Conservation (phyloP, 2,888 invertebrate genomes). For the Sesamia inferens region DNA sequence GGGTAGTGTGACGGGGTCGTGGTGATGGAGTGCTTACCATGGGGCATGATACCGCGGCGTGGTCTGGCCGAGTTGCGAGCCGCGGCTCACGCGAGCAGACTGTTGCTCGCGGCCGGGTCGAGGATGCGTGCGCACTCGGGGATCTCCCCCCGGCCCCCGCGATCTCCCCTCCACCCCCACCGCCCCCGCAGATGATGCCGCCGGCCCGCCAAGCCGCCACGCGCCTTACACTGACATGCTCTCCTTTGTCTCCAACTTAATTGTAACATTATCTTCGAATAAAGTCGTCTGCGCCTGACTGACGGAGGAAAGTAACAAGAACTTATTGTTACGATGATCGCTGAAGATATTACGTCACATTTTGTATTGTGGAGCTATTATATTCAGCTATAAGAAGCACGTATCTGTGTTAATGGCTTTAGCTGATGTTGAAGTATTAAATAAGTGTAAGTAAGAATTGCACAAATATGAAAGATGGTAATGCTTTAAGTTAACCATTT, state of each 20-base stretch:
- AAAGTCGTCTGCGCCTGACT: conserved; percentile 62
- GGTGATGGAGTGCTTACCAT: conserved; percentile 83
- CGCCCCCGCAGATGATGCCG: conserved; percentile 68
- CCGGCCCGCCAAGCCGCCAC: conserved; percentile 69
- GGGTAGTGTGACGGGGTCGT: conserved; percentile 63
- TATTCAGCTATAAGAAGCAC: conserved; percentile 4
- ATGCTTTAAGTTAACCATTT: background rate
- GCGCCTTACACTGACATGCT: conserved; percentile 73
- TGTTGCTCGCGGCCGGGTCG: conserved; percentile 86
- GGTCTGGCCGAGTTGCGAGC: conserved; percentile 77
- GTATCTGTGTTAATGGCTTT: conserved; percentile 10
- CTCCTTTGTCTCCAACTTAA: conserved; percentile 80
- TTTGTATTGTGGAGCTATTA: conserved; percentile 19
- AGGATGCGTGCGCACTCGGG: conserved; percentile 79
- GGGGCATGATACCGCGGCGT: conserved; percentile 82
- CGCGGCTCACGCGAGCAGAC: conserved; percentile 87
- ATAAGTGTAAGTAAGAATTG: background rate
- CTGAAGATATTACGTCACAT: conserved; percentile 41
- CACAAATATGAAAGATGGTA: background rate
- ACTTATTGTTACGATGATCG: conserved; percentile 58
- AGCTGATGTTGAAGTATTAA: background rate
- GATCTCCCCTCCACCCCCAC: conserved; percentile 8
- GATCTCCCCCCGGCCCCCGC: conserved; percentile 67
- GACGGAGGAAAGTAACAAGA: conserved; percentile 53
- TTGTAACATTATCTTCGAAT: conserved; percentile 75